Percentiles rank a stretch among this genome's conserved stretches.
Evolutionary conservation across 2,888 invertebrate genomes (phyloP).

Genomic region (Loripinus fragilis): DNA sequence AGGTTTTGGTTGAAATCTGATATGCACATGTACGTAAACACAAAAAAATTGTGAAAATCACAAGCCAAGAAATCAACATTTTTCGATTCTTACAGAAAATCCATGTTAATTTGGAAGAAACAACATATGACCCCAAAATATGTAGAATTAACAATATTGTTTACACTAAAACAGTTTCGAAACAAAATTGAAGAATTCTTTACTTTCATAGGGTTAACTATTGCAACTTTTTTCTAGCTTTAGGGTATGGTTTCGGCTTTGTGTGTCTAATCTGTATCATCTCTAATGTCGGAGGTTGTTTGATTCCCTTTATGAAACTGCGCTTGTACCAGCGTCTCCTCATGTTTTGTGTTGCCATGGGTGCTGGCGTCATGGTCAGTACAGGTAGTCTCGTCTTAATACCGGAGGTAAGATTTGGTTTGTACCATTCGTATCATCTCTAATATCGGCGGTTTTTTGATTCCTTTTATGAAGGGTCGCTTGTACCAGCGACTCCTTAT

Average conservation of each 20-base stretch:
- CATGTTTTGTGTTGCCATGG: constrained; percentile 86
- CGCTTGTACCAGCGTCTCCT: constrained; percentile 85
- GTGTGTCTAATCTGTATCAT: constrained; percentile 86
- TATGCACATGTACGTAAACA: too few species aligned
- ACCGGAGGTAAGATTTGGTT: constrained; percentile 86
- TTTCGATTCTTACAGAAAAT: too few species aligned
- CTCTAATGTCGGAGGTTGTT: constrained; percentile 86
- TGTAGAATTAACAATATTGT: too few species aligned
- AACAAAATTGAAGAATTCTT: too few species aligned
- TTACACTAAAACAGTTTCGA: too few species aligned
- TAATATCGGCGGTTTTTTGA: constrained; percentile 85
- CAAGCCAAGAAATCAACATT: too few species aligned
- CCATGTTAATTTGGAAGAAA: too few species aligned
- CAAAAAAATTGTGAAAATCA: too few species aligned
- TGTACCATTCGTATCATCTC: constrained; percentile 86
- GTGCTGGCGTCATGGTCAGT: constrained; percentile 86
- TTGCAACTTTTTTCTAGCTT: too few species aligned
- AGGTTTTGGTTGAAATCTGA: too few species aligned
- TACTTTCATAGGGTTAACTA: too few species aligned
- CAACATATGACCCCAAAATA: too few species aligned
- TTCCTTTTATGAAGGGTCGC: constrained; percentile 85
- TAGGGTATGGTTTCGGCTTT: constrained; percentile 85
- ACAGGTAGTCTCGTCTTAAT: constrained; percentile 86
- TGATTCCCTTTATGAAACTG: constrained; percentile 86
- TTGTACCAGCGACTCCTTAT: constrained; percentile 86